Evolutionary conservation across 2,888 invertebrate genomes (phyloP).

Genomic region (Amphimallon solstitiale): DNA sequence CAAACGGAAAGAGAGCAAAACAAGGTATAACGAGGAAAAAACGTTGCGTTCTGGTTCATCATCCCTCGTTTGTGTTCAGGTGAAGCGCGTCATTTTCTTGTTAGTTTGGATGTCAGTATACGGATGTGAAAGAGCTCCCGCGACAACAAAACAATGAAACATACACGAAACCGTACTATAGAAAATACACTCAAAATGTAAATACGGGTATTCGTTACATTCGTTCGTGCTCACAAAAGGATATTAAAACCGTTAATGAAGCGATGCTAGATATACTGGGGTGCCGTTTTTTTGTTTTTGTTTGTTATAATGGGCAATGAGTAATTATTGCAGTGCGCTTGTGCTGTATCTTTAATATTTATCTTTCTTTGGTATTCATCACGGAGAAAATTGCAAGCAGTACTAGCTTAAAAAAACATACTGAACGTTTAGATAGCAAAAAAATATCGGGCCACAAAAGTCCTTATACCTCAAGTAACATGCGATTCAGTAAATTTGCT

Average conservation of each 20-base stretch:
- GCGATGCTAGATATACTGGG: background rate
- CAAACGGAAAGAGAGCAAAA: conserved; percentile 7
- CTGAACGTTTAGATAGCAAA: no score
- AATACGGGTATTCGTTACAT: conserved; percentile 7
- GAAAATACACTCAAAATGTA: conserved; percentile 15
- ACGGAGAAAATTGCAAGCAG: no score
- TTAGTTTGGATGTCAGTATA: conserved; percentile 38
- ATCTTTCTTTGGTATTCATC: no score
- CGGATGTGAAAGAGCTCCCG: conserved; percentile 30
- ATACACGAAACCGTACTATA: conserved; percentile 4
- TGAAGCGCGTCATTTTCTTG: conserved; percentile 36
- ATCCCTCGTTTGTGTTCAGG: conserved; percentile 31
- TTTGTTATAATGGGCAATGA: background rate
- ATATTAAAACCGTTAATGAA: conserved; percentile 26
- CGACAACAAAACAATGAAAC: conserved; percentile 36
- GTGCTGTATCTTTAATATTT: no score
- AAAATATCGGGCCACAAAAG: no score
- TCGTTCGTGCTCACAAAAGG: background rate
- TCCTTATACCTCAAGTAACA: no score
- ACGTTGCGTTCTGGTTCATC: conserved; percentile 24
- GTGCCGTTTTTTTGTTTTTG: background rate
- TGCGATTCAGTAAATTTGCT: no score
- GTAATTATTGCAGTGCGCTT: background rate
- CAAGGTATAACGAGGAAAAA: conserved; percentile 29
- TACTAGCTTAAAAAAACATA: no score